A percentile compares a stretch with the other conserved stretches of the same genome.
Conservation (phyloP, 1,140 invertebrate genomes). For the Camponotus pennsylvanicus region DNA sequence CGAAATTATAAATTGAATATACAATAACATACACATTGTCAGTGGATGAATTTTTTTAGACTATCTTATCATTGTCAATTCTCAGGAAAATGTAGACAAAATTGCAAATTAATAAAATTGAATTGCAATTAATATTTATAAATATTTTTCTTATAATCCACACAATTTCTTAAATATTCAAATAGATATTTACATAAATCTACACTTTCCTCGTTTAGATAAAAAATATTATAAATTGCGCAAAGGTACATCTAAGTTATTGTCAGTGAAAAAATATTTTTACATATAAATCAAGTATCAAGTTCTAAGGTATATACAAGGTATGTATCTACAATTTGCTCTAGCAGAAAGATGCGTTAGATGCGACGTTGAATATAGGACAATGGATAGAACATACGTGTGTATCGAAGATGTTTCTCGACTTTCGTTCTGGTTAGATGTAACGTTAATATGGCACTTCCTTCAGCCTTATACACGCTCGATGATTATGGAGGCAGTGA, state of each 20-base stretch:
- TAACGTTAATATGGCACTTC: slow-evolving; percentile 78
- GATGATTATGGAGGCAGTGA: slow-evolving; percentile 67
- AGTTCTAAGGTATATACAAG: background rate
- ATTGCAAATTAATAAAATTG: too few species aligned
- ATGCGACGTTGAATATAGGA: slow-evolving; percentile 41
- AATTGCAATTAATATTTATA: too few species aligned
- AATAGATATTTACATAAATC: too few species aligned
- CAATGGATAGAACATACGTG: slow-evolving; percentile 68
- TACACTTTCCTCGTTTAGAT: too few species aligned
- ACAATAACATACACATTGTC: too few species aligned
- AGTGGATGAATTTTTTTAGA: too few species aligned
- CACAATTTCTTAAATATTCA: too few species aligned
- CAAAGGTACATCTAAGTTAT: too few species aligned
- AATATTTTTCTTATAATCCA: too few species aligned
- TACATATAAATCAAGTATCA: background rate
- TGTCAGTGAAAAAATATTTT: background rate
- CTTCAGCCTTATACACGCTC: slow-evolving; percentile 68
- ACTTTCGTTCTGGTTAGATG: slow-evolving; percentile 65
- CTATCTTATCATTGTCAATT: too few species aligned
- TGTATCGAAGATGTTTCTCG: slow-evolving; percentile 54
- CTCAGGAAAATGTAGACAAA: too few species aligned
- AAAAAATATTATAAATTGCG: too few species aligned
- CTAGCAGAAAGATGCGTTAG: background rate
- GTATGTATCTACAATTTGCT: background rate
- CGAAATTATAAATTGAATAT: background rate